Base-by-base conservation (phyloP, 2,888 invertebrate genomes). In the Drosophila paracracens region DNA sequence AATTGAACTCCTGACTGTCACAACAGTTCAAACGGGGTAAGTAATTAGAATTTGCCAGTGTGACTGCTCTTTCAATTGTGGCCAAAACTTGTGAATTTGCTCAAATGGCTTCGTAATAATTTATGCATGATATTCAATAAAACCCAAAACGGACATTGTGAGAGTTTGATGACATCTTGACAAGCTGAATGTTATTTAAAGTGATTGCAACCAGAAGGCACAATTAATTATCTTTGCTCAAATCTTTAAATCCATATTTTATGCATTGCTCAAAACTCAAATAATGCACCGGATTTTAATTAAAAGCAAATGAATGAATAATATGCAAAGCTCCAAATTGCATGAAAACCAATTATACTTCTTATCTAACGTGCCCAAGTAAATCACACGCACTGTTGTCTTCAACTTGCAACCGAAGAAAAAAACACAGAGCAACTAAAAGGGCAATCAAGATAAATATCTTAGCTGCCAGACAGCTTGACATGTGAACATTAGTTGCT, bases 261-360 rank as follows among this genome's bases (percentile, higher is more conserved):
- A 21, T 58, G 38, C 43, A 58, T 36, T 16, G 25, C 13, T 2
- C 33, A 11, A 25, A 71, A 72, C 52, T 67, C 59, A 78, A 76
- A 67, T 70, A 64, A 57, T 57, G 58, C 51, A 53, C 6, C 52
- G 33, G 57, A 29, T 63, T 76, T 78, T 89, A 87, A 85, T 88
- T 88, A 88, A 89, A 85, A 79, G 62, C 70, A 79, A 89, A 74
- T 76, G 83, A 71, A 73, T 67, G 59, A 81, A 73, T 72, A 62
- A 40, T 65, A 51, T 52, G 59, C 66, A 38, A 2, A 52, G 27
- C 46, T 58, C 52, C 63, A 72, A 84, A 76, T 89, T 89, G 74
- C 85, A 75, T 84, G 83, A 61, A 89, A 89, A 82, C 88, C 88
- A 89, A 85, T 85, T 85, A 77, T 89, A 85, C 76, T 85, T 85